Conservation (phyloP, 92 coral and sea anemone genomes). For the Micromussa lordhowensis region DNA sequence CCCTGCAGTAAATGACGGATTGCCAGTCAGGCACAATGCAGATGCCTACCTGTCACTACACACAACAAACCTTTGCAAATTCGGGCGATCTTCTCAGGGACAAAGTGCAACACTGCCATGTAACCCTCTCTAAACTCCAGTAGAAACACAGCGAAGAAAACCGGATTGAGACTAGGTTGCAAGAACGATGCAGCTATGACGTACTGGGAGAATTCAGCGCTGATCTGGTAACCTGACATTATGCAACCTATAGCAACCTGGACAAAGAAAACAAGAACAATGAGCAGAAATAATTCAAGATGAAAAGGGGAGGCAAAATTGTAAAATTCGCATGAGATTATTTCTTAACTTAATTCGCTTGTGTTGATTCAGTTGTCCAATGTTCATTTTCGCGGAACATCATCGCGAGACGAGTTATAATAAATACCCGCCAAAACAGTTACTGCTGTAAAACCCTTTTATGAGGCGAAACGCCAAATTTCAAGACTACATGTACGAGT, state of each 20-base stretch:
- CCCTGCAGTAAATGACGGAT: neutral
- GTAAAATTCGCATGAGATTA: too few relatives aligned
- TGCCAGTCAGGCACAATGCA: neutral
- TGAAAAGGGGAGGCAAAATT: neutral
- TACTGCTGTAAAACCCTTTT: too few relatives aligned
- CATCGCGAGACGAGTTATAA: too few relatives aligned
- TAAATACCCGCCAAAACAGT: too few relatives aligned
- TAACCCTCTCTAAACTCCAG: constrained; percentile 76
- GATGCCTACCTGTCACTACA: neutral
- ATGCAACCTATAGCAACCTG: constrained; percentile 81
- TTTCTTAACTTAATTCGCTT: too few relatives aligned
- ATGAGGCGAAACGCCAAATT: too few relatives aligned
- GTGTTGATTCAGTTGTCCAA: too few relatives aligned
- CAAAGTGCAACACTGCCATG: constrained; percentile 14
- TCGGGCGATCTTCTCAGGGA: constrained; percentile 6
- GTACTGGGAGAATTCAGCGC: constrained; percentile 64
- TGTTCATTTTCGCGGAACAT: too few relatives aligned
- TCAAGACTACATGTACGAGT: too few relatives aligned
- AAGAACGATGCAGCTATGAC: constrained; percentile 74
- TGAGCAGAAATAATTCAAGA: neutral
- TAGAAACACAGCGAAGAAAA: constrained; percentile 68
- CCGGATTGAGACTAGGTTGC: constrained; percentile 72
- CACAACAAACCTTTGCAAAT: constrained; percentile 25
- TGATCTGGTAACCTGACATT: constrained; percentile 73
- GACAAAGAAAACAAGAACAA: neutral